Base-by-base conservation (phyloP, 1,140 invertebrate species). In the Pogonognathellus flavescens region DNA sequence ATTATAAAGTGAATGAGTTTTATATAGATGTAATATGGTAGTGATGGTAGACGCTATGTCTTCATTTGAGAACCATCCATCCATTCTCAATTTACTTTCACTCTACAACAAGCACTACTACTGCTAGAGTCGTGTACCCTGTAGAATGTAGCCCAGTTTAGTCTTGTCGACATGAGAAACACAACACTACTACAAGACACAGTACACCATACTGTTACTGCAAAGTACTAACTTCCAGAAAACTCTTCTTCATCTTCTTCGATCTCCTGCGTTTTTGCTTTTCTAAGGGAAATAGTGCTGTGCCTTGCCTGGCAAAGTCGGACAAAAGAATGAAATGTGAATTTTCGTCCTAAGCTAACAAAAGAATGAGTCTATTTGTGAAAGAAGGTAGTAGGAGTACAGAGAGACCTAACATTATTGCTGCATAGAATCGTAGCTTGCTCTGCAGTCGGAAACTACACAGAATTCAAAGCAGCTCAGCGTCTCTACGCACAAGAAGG, bases 291-390 rank as follows among this genome's bases (percentile, higher is more conserved):
- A 50, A 76, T 14, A 57, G 22, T n/a, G 70, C 59, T n/a, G 9
- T 62, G 8, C n/a, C 59, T 62, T 18, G 59, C 70, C 31, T 76
- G n/a, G 70, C 41, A 76, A 76, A 76, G 22, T 25, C n/a, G 70
- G 70, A 49, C 66, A 76, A 49, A 50, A 76, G 70, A 50, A 41
- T 49, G 41, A 25, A 72, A 76, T 76, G 70, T 50, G 70, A 76
- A 76, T 76, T 76, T 76, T 50, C 70, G n/a, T 14, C 20, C 13
- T 50, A 76, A 76, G n/a, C 70, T 50, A 76, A 76, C 70, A 76
- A 49, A 76, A n/a, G 22, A 50, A 50, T 31, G 70, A 76, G 70
- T 76, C 11, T 41, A 3, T 41, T 41, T 41, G 31, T 41, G 31
- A 41, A 41, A 41, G 31, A 41, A 41, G 31, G 31, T 41, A 41